These are phyloP conservation scores for Siphlonurus alternatus DNA, from an alignment of 2,888 invertebrate species.

Conservation along the genomic window DNA sequence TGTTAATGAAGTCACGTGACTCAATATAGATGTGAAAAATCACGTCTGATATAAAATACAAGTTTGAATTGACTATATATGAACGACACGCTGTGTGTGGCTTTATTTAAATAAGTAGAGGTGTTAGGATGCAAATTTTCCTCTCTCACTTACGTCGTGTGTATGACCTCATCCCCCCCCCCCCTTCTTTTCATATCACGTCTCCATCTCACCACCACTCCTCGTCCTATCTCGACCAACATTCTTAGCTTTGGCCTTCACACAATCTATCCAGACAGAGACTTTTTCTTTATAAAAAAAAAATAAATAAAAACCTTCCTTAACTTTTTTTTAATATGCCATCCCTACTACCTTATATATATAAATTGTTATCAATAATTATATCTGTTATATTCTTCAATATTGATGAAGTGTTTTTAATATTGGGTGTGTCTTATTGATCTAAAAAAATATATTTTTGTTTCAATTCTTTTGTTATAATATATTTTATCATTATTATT, in stretches of 20 bases:
- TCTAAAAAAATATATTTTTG: too few relatives aligned
- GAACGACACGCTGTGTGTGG: too few relatives aligned
- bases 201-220: neutral
- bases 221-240: neutral
- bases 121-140: neutral
- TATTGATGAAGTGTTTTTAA: neutral
- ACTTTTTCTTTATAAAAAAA: neutral
- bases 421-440: neutral
- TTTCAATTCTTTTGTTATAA: neutral
- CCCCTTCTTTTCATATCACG: neutral
- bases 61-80: neutral
- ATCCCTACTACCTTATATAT: neutral
- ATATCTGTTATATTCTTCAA: neutral
- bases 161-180: neutral
- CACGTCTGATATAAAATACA: neutral
- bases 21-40: too few relatives aligned
- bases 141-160: neutral
- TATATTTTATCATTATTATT: neutral
- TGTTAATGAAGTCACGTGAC: neutral
- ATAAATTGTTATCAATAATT: neutral
- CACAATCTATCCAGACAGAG: neutral
- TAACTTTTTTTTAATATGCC: neutral
- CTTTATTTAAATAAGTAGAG: neutral
- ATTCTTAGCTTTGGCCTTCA: neutral
- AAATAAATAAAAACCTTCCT: neutral